A percentile compares a stretch with the other conserved stretches of the same genome.
Conservation (phyloP, 92 coral and sea anemone species). For the Palythoa heliodiscus region DNA sequence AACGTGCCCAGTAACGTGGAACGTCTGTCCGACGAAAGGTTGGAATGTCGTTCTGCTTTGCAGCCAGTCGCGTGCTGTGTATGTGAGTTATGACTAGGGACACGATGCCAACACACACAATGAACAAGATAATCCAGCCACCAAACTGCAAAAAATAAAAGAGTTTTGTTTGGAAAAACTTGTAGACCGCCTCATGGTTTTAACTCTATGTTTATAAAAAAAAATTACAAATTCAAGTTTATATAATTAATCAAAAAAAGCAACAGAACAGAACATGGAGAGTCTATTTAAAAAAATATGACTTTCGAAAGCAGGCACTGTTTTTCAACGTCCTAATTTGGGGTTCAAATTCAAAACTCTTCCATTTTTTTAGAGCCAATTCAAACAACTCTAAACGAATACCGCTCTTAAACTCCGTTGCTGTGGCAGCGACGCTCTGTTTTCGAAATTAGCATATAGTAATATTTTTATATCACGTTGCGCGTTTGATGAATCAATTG, state of each 20-base stretch:
- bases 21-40: constrained; percentile 23
- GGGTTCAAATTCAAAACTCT: no score
- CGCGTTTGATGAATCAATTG: not conserved
- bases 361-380: no score
- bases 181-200: not conserved
- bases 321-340: no score
- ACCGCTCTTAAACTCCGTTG: no score
- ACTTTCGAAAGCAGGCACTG: no score
- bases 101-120: constrained; percentile 76
- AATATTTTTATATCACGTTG: no score
- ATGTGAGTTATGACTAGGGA: constrained; percentile 75
- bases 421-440: not conserved
- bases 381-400: no score
- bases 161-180: not conserved
- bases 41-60: constrained; percentile 49
- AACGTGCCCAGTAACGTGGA: constrained; percentile 33
- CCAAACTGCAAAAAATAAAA: constrained; percentile 63
- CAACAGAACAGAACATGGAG: no score
- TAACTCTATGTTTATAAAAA: not conserved
- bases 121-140: constrained; percentile 91
- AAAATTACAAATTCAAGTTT: not conserved
- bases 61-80: constrained; percentile 61
- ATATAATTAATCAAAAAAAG: no score
- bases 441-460: not conserved
- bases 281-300: no score